phyloP scores from a whole-genome alignment of 2,113 vertebrate species.

The Emberiza fucata region DNA sequence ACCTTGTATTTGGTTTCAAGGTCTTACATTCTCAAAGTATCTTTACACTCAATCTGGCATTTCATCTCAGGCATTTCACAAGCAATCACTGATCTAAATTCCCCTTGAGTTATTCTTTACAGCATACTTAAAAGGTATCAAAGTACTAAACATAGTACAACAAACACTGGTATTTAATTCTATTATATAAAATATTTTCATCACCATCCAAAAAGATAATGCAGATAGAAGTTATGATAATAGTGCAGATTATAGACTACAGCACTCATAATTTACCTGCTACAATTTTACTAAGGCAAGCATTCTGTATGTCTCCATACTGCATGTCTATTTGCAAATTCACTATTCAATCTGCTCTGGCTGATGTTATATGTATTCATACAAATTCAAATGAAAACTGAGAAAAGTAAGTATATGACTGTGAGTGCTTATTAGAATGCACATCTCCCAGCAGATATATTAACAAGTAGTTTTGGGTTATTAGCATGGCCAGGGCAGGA shows the following conservation, averaged over 20 bases:
- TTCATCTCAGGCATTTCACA: neutral
- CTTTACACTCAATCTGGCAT: neutral
- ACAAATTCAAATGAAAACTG: constrained; percentile 15
- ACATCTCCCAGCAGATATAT: neutral
- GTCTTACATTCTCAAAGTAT: neutral
- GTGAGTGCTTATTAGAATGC: constrained; percentile 7
- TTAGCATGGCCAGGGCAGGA: neutral
- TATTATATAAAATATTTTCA: constrained; percentile 15
- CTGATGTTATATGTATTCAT: neutral
- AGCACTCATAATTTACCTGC: constrained; percentile 23
- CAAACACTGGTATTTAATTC: neutral
- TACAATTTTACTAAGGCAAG: neutral
- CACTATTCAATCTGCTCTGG: neutral
- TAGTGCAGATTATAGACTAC: neutral
- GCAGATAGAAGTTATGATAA: constrained; percentile 27
- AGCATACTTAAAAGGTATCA: neutral
- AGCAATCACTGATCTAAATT: neutral
- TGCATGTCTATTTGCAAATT: neutral
- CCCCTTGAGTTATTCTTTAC: neutral
- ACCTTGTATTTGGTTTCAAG: neutral
- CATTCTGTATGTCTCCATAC: neutral
- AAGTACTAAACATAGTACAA: neutral
- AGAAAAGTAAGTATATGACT: neutral
- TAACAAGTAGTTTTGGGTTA: neutral
- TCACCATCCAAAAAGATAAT: constrained; percentile 10